Evolutionary conservation across 2,888 invertebrate species (phyloP).

Genomic region (Tridacna gigas): DNA sequence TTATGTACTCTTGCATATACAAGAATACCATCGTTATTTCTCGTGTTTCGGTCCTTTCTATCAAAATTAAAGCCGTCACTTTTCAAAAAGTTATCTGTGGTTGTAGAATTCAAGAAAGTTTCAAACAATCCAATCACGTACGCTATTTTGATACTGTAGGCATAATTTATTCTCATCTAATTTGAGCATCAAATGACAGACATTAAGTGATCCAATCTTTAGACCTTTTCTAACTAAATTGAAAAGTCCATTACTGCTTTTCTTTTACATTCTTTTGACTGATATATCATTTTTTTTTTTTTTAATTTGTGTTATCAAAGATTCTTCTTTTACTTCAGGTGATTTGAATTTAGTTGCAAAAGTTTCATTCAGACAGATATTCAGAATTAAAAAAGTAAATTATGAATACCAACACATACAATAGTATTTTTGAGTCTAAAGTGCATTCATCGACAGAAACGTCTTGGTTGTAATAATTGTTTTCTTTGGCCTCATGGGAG

Average conservation of each 20-base stretch:
- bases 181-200: background rate
- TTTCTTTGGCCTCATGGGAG: background rate
- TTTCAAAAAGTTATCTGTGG: no score
- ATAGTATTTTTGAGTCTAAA: background rate
- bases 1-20: no score
- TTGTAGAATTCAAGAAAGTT: no score
- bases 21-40: no score
- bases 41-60: no score
- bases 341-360: background rate
- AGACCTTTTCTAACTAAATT: background rate
- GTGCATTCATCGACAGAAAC: background rate
- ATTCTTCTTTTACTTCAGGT: background rate
- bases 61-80: no score
- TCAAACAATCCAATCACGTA: no score
- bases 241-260: no score
- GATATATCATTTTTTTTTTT: no score
- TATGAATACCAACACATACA: background rate
- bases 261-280: no score
- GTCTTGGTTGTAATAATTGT: background rate
- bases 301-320: no score
- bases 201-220: background rate
- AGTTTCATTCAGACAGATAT: background rate
- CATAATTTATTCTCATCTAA: background rate
- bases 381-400: background rate
- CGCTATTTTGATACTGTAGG: background rate